Percentiles rank a stretch among this genome's conserved stretches.
Conservation (phyloP, 2,888 invertebrate species). For the Autographa pulchrina region DNA sequence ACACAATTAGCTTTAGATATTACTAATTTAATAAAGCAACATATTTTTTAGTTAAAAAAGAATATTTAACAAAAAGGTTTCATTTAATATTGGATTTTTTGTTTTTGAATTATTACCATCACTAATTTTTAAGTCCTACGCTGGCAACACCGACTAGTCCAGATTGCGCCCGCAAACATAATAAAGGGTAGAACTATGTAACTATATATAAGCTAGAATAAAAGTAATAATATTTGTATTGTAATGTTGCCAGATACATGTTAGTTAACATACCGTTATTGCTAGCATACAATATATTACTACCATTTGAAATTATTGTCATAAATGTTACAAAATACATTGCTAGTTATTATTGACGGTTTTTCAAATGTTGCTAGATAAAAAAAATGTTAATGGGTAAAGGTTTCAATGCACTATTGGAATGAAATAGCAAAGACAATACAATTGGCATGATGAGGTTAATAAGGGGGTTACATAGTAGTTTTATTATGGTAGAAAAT, state of each 20-base stretch:
- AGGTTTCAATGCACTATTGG: slow-evolving; percentile 42
- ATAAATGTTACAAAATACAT: slow-evolving; percentile 4
- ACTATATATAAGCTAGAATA: slow-evolving; percentile 72
- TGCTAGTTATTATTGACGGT: slow-evolving; percentile 11
- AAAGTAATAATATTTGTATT: slow-evolving; percentile 65
- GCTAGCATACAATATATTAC: slow-evolving; percentile 12
- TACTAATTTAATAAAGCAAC: slow-evolving; percentile 33
- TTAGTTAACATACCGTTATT: slow-evolving; percentile 18
- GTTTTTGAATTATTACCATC: slow-evolving; percentile 23
- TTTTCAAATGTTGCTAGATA: slow-evolving; percentile 30
- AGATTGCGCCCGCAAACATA: slow-evolving; percentile 50
- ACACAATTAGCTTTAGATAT: slow-evolving; percentile 29
- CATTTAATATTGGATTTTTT: background rate
- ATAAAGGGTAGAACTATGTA: slow-evolving; percentile 69
- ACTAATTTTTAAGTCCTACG: slow-evolving; percentile 27
- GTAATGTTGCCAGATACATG: slow-evolving; percentile 47
- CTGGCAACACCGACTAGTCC: slow-evolving; percentile 60
- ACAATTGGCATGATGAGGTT: slow-evolving; percentile 38
- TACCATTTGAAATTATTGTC: background rate
- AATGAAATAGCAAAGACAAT: slow-evolving; percentile 29
- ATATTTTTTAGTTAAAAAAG: slow-evolving; percentile 9
- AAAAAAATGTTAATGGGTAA: slow-evolving; percentile 36
- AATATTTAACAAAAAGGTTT: background rate
- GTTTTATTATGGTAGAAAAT: slow-evolving; percentile 39
- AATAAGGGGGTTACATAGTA: slow-evolving; percentile 19